Evolutionary conservation across 2,888 invertebrate genomes (phyloP), one percentile per base, ranked within the genome.

Genomic region (Mechanitis mazaeus): DNA sequence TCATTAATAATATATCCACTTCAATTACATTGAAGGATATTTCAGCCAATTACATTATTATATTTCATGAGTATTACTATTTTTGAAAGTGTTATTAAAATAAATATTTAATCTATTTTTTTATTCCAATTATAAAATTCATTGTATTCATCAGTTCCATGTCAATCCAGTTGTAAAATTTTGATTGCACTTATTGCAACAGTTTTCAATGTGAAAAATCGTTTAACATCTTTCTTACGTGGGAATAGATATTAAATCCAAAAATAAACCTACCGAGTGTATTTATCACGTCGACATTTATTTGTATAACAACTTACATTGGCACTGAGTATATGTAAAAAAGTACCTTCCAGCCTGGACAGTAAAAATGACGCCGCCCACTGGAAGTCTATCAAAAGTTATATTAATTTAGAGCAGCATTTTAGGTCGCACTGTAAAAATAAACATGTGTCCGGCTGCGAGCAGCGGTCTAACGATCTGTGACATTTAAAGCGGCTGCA

Each of bases 401-500:
- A 79, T 80, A 80, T 81, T 78, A 81, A 83, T 81, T 75, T 80
- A 74, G 75, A 72, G 66, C 75, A 72, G 75, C 74, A 75, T 83
- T 81, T 81, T 75, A 77, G 78, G 80, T 78, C 80, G 74, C 71
- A 69, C 75, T 78, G 72, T 81, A 84, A 80, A 85, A 84, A 84
- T 84, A 85, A 81, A 77, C 77, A 64, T 59, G 71, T 62, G 64
- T 64, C 64, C 61, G 67, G 60, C 60, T 61, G 64, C 65, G 63
- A 58, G 62, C 56, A 59, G 64, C 60, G 62, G 60, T 54, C 65
- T 55, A 69, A 64, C 74, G 73, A 76, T 73, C 73, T 77, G 78
- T 80, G 85, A 85, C 86, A 85, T 87, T 86, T 86, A 80, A 77
- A 84, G 72, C 77, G 75, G 75, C 69, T 86, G 85, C 86, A 85